A percentile compares a stretch with the other conserved stretches of the same genome.
phyloP scores from a whole-genome alignment of 2,888 invertebrate genomes.

The Uloborus plumipes region DNA sequence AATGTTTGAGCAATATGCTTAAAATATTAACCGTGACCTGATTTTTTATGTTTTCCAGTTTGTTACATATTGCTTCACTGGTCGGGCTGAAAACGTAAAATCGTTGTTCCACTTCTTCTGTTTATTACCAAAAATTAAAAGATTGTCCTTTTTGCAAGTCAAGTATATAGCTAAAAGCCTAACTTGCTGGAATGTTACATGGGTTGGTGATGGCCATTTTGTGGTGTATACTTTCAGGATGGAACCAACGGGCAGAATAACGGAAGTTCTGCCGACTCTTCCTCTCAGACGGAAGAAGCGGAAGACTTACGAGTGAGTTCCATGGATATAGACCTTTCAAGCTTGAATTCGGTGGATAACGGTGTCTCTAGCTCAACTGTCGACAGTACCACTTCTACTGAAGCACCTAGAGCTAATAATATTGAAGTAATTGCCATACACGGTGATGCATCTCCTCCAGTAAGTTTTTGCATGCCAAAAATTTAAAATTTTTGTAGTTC shows the following conservation, averaged over 20 bases:
- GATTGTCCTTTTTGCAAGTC: no score
- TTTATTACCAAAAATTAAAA: no score
- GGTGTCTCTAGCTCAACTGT: not conserved
- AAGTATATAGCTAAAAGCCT: no score
- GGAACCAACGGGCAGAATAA: conserved; percentile 29
- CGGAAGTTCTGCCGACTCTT: conserved; percentile 44
- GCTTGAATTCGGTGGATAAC: not conserved
- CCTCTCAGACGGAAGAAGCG: conserved; percentile 56
- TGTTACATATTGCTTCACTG: no score
- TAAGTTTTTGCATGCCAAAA: conserved; percentile 4
- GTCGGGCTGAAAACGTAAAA: no score
- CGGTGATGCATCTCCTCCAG: not conserved
- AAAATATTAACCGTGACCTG: no score
- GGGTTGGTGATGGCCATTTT: no score
- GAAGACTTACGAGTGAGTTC: conserved; percentile 19
- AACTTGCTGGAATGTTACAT: no score
- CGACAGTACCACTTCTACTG: not conserved
- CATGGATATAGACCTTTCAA: conserved; percentile 13
- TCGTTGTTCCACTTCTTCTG: no score
- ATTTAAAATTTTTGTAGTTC: no score
- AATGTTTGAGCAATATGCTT: no score
- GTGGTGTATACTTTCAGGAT: conserved; percentile 10
- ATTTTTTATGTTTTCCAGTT: no score
- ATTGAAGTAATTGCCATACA: conserved; percentile 14
- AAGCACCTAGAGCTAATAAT: conserved; percentile 6